Conservation (phyloP, 1,140 invertebrate species). For the Brachionus asplanchnoidis region DNA sequence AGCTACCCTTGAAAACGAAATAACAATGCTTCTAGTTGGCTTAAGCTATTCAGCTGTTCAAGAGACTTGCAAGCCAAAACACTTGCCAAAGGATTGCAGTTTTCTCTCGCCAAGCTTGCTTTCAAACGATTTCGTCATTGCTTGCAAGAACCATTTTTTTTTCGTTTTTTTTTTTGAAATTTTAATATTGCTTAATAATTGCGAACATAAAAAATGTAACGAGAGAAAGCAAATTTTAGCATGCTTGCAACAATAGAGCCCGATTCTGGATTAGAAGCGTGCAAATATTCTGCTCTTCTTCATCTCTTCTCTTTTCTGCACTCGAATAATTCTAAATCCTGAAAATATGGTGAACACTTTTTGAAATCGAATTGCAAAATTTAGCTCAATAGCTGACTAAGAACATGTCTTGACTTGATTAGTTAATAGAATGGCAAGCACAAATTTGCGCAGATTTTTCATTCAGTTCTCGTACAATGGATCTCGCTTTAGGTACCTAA, state of each 20-base stretch:
- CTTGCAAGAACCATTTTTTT: background rate
- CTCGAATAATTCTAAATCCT: background rate
- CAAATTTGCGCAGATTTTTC: constrained; percentile 23
- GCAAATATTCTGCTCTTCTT: background rate
- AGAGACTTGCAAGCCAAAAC: background rate
- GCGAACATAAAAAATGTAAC: constrained; percentile 21
- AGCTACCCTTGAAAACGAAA: background rate
- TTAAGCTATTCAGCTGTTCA: background rate
- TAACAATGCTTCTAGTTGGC: background rate
- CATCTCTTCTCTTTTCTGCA: background rate
- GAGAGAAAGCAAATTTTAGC: background rate
- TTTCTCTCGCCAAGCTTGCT: background rate
- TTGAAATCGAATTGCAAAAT: background rate
- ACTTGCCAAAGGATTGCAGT: constrained; percentile 18
- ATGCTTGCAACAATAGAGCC: background rate
- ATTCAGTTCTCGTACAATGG: constrained; percentile 37
- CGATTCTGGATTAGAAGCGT: background rate
- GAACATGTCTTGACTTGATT: constrained; percentile 11
- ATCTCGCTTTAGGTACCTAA: constrained; percentile 6
- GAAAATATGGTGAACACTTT: background rate
- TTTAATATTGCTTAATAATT: background rate
- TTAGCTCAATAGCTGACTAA: background rate
- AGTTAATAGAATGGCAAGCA: background rate
- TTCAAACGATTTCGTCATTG: background rate
- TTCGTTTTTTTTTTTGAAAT: background rate